Base-by-base conservation (phyloP, 2,888 invertebrate species). In the Nomada goodeniana region DNA sequence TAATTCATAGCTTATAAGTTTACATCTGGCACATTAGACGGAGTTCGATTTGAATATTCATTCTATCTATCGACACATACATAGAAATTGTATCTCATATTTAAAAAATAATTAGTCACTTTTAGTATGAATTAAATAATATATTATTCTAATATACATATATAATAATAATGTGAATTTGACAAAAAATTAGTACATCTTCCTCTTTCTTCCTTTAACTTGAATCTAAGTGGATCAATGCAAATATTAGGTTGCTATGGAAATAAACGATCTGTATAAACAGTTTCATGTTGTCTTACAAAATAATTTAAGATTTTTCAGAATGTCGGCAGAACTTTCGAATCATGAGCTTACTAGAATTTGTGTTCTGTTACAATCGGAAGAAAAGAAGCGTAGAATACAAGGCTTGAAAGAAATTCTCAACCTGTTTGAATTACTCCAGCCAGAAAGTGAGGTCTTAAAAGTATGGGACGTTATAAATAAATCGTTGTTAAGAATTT, bases 321-420 rank as follows among this genome's bases (percentile, higher is more conserved):
- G 10, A 65, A 85, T 80, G 86, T 80, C 64, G 47, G 44, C n/a
- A n/a, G 63, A 72, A 61, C 20, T 29, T 53, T 7, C n/a, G 69
- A 76, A 69, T 70, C 60, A 60, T 36, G 81, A 84, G 42, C 78
- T 81, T 50, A 75, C 64, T 11, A 82, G 78, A 64, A 84, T 92
- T 57, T 89, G 85, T 36, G 67, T 89, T 20, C 80, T 80, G 44
- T 89, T 96, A 63, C 95, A 96, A 93, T 95, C 95, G 83, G 95
- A 95, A 70, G 95, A 96, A 44, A 96, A 96, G 92, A 93, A 94
- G 86, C 91, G 94, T 83, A 93, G 96, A 77, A 96, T 95, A 91
- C 94, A 94, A 83, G 95, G 95, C 1, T 93, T 96, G 18, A 90
- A 94, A 52, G 95, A 95, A 77, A 94, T 96, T 29, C 94, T 95